Evolutionary conservation across 2,888 invertebrate species (phyloP).

Genomic region (Pristionchus fissidentatus): DNA sequence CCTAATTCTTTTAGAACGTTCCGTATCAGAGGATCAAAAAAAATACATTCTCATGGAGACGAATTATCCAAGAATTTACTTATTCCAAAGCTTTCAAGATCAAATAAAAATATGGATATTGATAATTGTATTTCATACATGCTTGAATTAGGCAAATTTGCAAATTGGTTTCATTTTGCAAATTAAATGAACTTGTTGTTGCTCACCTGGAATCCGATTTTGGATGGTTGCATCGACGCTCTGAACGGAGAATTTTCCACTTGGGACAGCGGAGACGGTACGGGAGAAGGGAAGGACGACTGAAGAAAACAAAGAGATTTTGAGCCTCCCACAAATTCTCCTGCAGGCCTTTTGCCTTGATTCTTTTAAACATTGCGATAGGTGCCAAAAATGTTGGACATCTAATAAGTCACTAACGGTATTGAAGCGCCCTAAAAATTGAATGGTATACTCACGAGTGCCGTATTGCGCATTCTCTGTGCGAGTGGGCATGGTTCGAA

Average conservation of each 20-base stretch:
- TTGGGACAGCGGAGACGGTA: background rate
- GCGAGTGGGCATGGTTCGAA: conserved; percentile 54
- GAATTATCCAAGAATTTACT: too few relatives aligned
- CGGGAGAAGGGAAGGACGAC: background rate
- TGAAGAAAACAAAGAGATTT: background rate
- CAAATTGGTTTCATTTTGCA: too few relatives aligned
- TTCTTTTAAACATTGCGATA: background rate
- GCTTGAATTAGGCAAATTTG: too few relatives aligned
- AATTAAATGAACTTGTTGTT: background rate
- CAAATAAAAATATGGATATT: too few relatives aligned
- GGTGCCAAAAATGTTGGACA: background rate
- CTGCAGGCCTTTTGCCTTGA: background rate
- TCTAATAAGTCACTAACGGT: too few relatives aligned
- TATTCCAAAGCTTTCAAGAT: too few relatives aligned
- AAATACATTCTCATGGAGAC: too few relatives aligned
- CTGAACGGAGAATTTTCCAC: background rate
- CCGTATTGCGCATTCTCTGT: conserved; percentile 14
- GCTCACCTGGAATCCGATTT: too few relatives aligned
- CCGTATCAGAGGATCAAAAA: too few relatives aligned
- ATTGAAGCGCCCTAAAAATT: too few relatives aligned
- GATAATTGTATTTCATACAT: too few relatives aligned
- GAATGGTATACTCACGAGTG: background rate
- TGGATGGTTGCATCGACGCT: conserved; percentile 33
- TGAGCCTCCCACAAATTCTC: background rate
- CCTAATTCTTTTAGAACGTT: too few relatives aligned